Conservation (phyloP, 2,113 vertebrate species). For the Sylvilagus bachmani region DNA sequence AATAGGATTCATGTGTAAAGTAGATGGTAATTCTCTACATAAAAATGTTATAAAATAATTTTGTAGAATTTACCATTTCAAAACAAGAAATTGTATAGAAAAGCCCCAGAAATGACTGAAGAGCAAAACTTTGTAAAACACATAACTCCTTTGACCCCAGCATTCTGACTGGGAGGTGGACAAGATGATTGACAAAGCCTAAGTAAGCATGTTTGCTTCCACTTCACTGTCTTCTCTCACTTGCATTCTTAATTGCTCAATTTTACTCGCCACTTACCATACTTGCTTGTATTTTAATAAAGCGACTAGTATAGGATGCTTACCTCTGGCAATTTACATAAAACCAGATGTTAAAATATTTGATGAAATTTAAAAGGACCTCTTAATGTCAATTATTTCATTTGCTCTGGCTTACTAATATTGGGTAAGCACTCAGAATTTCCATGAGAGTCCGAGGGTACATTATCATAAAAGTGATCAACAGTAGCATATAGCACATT, state of each 20-base stretch:
- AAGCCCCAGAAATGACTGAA: not conserved
- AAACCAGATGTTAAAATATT: not conserved
- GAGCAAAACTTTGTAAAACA: not conserved
- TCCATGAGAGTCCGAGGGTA: not conserved
- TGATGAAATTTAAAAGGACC: not conserved
- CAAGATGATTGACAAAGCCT: not conserved
- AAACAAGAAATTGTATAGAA: conserved; percentile 30
- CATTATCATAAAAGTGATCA: not conserved
- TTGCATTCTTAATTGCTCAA: not conserved
- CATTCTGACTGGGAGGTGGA: not conserved
- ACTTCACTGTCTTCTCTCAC: not conserved
- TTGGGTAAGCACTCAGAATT: not conserved
- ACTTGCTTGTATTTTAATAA: conserved; percentile 39
- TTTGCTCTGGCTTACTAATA: conserved; percentile 3
- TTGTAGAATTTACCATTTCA: not conserved
- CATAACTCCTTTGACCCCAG: too few species aligned
- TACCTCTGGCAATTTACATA: conserved; percentile 3
- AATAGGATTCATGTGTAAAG: not conserved
- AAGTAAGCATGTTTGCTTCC: not conserved
- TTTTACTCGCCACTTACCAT: not conserved
- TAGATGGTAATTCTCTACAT: not conserved
- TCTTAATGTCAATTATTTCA: not conserved
- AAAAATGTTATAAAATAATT: conserved; percentile 34
- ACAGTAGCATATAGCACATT: not conserved
- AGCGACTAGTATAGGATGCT: conserved; percentile 1